Conservation (phyloP, 1,140 invertebrate species). For the Caenorhabditis latens region DNA sequence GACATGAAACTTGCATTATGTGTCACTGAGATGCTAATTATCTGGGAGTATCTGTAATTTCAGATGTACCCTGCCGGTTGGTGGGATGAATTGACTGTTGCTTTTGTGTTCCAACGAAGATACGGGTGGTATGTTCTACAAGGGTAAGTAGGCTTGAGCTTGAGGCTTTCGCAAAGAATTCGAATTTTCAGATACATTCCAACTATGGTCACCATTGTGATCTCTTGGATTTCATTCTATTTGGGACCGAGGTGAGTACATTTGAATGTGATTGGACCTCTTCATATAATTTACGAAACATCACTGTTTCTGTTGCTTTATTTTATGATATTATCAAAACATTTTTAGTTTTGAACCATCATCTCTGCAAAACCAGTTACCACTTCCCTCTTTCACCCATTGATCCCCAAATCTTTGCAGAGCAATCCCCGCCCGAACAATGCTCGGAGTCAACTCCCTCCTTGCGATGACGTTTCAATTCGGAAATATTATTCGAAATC, state of each 20-base stretch:
- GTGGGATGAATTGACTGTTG: constrained; percentile 77
- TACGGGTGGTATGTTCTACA: constrained; percentile 78
- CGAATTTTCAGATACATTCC: constrained; percentile 66
- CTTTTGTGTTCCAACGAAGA: constrained; percentile 73
- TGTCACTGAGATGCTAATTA: too few species aligned
- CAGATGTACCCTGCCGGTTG: constrained; percentile 76
- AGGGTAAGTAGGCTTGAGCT: constrained; percentile 58
- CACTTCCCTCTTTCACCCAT: not conserved
- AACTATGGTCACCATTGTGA: constrained; percentile 77
- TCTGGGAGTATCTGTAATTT: not conserved
- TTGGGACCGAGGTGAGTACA: constrained; percentile 69
- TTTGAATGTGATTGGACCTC: not conserved
- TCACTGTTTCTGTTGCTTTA: too few species aligned
- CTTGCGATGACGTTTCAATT: constrained; percentile 78
- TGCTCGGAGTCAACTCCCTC: constrained; percentile 75
- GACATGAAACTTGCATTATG: too few species aligned
- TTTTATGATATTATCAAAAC: too few species aligned
- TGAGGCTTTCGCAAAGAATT: not conserved
- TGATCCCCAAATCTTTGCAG: constrained; percentile 39
- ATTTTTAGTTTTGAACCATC: too few species aligned
- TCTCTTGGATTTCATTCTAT: constrained; percentile 77
- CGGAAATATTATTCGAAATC: constrained; percentile 76
- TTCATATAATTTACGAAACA: too few species aligned
- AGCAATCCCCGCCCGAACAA: constrained; percentile 77
- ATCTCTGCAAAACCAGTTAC: constrained; percentile 6